phyloP scores from a whole-genome alignment of 2,888 invertebrate species.

The Cyclophora albipunctata region DNA sequence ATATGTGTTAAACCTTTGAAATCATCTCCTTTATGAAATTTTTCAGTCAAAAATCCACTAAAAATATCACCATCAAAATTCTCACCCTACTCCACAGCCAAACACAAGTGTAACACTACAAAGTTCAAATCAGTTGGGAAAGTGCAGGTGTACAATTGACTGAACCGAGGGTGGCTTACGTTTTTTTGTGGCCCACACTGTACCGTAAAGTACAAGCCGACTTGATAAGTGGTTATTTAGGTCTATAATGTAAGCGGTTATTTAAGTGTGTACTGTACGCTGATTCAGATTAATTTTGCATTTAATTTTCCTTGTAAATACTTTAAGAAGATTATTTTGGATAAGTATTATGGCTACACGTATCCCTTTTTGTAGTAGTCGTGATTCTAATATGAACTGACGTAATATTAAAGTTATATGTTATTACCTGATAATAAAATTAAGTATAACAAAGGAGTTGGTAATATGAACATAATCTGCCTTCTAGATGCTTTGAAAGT shows the following conservation, averaged over 20 bases:
- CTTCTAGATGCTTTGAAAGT: no score
- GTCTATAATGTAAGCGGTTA: conserved; percentile 57
- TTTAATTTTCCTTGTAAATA: conserved; percentile 18
- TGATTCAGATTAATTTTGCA: conserved; percentile 41
- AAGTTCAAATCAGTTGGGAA: conserved; percentile 59
- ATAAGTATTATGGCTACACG: conserved; percentile 2
- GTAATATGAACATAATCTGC: no score
- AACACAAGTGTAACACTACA: conserved; percentile 21
- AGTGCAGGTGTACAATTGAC: conserved; percentile 57
- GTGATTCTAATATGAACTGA: no score
- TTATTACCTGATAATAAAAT: no score
- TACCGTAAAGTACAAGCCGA: conserved; percentile 20
- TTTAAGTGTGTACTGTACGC: conserved; percentile 48
- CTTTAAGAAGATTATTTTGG: conserved; percentile 29
- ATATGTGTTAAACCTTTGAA: no score
- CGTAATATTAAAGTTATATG: no score
- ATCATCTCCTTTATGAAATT: no score
- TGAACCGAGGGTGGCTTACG: conserved; percentile 46
- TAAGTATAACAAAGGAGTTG: no score
- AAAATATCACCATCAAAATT: no score
- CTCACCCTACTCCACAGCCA: no score
- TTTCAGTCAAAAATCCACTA: no score
- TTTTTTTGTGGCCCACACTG: conserved; percentile 26
- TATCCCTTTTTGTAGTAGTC: not conserved
- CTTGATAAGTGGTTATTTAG: conserved; percentile 66